Conservation (phyloP, 2,113 vertebrate genomes). For the Brevimyrus niger region DNA sequence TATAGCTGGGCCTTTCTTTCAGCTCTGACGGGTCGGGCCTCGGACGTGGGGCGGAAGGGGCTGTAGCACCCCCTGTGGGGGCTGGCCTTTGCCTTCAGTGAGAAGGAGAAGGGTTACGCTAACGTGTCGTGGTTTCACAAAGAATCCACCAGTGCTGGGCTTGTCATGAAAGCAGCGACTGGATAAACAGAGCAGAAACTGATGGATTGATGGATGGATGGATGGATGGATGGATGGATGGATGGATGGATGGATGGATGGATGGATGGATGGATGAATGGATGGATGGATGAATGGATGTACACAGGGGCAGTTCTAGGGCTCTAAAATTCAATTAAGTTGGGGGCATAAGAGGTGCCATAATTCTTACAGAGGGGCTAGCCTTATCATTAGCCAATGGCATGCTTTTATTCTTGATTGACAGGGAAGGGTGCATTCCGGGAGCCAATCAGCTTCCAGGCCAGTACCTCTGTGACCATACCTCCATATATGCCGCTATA, state of each 20-base stretch:
- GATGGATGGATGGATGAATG: not conserved
- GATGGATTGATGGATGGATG: not conserved
- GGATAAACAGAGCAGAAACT: not conserved
- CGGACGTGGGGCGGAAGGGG: constrained; percentile 25
- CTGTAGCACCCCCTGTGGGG: not conserved
- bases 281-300: too few relatives aligned
- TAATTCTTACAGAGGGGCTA: not conserved
- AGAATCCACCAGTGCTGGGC: not conserved
- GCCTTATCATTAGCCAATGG: not conserved
- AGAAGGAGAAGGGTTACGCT: not conserved
- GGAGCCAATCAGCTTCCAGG: not conserved
- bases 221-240: too few relatives aligned
- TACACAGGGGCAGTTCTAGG: not conserved
- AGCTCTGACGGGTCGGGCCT: constrained; percentile 37
- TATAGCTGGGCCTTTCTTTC: constrained; percentile 42
- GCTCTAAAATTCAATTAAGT: not conserved
- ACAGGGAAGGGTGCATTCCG: not conserved
- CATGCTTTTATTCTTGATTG: not conserved
- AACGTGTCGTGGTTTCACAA: not conserved
- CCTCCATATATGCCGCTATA: not conserved
- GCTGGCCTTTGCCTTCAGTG: not conserved
- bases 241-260: not conserved
- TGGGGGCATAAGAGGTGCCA: not conserved
- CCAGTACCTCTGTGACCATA: not conserved
- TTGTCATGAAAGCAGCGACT: not conserved